These are phyloP conservation scores for Cephalopachus bancanus DNA, from an alignment of 2,797 vertebrate species.

Conservation along the genomic window DNA sequence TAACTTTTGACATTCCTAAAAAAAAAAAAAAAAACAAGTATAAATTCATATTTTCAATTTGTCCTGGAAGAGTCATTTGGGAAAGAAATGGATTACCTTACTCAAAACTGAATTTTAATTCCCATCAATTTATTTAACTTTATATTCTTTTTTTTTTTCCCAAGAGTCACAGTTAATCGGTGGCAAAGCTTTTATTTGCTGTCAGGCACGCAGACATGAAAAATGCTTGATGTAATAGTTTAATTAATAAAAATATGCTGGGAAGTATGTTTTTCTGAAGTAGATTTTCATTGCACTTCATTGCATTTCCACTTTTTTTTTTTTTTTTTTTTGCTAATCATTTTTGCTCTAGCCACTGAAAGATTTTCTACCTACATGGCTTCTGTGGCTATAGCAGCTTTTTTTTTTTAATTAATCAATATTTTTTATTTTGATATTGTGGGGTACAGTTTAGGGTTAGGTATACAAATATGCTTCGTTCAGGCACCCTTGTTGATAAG, in stretches of 20 bases:
- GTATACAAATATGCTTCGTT: too few relatives aligned
- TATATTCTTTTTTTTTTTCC: slow-evolving; percentile 1
- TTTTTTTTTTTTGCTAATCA: slow-evolving; percentile 70
- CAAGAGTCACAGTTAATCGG: slow-evolving; percentile 85
- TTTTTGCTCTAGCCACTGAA: too few relatives aligned
- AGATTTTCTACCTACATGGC: too few relatives aligned
- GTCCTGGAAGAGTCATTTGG: neutral
- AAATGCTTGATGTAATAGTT: slow-evolving; percentile 87
- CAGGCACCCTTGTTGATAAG: too few relatives aligned
- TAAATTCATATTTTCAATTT: neutral
- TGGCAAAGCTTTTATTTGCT: slow-evolving; percentile 87
- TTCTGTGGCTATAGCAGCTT: too few relatives aligned
- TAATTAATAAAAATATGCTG: slow-evolving; percentile 90
- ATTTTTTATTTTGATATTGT: too few relatives aligned
- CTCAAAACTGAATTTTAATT: slow-evolving; percentile 16
- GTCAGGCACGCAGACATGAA: slow-evolving; percentile 85
- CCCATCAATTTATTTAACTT: neutral
- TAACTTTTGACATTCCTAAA: neutral
- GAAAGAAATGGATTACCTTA: neutral
- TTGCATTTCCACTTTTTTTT: slow-evolving; percentile 87
- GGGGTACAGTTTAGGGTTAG: too few relatives aligned
- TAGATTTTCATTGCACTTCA: slow-evolving; percentile 88
- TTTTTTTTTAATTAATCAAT: too few relatives aligned
- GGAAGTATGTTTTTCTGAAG: slow-evolving; percentile 88
- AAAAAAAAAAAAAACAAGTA: neutral